Base-by-base conservation (phyloP, 2,113 vertebrate genomes). In the Catagonus wagneri region DNA sequence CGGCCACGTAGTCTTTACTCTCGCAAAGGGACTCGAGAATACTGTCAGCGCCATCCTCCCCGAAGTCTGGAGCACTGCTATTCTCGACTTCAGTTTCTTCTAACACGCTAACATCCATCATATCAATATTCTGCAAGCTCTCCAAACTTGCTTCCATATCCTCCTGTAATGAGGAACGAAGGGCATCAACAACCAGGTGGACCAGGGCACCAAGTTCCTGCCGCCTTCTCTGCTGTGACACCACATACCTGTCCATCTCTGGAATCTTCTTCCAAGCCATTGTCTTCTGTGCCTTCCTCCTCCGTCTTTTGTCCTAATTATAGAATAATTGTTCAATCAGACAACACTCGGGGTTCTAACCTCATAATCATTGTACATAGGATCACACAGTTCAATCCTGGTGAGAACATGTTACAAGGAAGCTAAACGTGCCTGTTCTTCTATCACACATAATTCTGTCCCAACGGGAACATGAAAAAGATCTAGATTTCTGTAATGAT, bases 21-120 rank as follows among this genome's bases (percentile, higher is more conserved):
- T 99, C 98, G 83, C 98, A 98, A 11, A 98, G 97, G 0, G 98
- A 98, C 79, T 98, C 98, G n/a, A 99, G 98, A 63, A 98, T 74
- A 52, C 98, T 98, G 32, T 98, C 98, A 1, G 98, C 96, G 4
- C 98, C 97, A 72, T 99, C 98, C 6, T 99, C 99, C 96, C 96
- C 97, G 32, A 98, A 98, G 79, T 99, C 98, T 0, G 98, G 98
- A 0, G 98, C 98, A 76, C 98, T 98, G 92, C 98, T 98, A 23
- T 98, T 98, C 94, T 99, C 99, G 3, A 99, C 99, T 83, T 99
- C 99, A 0, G 99, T 99, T 90, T 99, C 99, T 56, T 99, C 99
- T 93, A 99, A 96, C 83, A 99, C 98, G 11, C 98, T 99, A 97
- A 99, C 99, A 95, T 99, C 99, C 97, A 99, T 98, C 98, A 99